Base-by-base conservation (phyloP, 2,888 invertebrate genomes). In the Lypha dubia region DNA sequence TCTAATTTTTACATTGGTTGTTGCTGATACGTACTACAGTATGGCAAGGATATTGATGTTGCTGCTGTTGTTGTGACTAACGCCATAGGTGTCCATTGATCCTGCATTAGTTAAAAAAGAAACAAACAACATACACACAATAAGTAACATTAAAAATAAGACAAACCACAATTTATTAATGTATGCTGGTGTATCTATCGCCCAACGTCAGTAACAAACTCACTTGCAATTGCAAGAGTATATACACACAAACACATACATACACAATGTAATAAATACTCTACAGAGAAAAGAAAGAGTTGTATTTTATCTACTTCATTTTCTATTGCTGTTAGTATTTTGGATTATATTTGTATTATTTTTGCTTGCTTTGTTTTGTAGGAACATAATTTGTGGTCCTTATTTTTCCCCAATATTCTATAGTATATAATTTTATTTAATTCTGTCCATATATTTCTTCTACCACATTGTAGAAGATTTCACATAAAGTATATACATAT, bases 31-130 rank as follows among this genome's bases (percentile, higher is more conserved):
- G 22, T 60, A 11, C 11, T 68, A 24, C 13, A 17, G 13, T 22
- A 38, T 17, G 32, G 49, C 24, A 56, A 63, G 32, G 70, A 58
- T 71, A 73, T 70, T 68, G 58, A 46, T 79, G 53, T 80, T 83
- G 56, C 77, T 84, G 70, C 63, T 79, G 53, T 80, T 83, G 56
- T 80, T 84, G 70, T 68, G 80, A 83, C 83, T 86, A 81, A 83
- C 84, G 77, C 81, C 77, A 81, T 77, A 86, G 82, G 86, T 86
- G 87, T 86, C 83, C 84, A 87, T 87, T 85, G 86, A 86, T 87
- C 82, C 86, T 80, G 83, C 82, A 86, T 86, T 86, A 79, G 85
- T 82, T 51, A 6, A 56, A 76, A 41, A 62, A 65, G 13, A 46
- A 24, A 46, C 38, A 68, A 4, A 9, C n/a, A 28, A 24, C 67